Evolutionary conservation across 2,888 invertebrate genomes (phyloP), one percentile per base, ranked within the genome.

Genomic region (Cinara cedri): DNA sequence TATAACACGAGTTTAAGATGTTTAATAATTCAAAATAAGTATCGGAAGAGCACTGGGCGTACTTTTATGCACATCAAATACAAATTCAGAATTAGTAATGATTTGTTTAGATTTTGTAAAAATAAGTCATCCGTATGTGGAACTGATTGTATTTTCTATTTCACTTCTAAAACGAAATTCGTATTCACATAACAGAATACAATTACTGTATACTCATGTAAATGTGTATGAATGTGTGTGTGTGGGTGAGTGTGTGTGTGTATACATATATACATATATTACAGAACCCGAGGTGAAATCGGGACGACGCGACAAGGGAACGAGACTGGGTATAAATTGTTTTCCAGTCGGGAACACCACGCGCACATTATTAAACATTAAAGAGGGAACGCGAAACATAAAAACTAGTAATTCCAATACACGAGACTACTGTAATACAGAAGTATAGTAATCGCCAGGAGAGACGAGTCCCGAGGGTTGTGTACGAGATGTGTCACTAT

Each of bases 341-440:
- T 72, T 72, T 49, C 34, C 62, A 21, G 26, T 21, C 51, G 74
- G 51, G 51, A 63, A 63, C 74, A 34, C 34, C 10, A 19, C 51
- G 19, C 72, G 34, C 51, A 19, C 72, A 49, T 60, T 72, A 62
- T 62, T 62, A 72, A 51, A 51, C 49, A 49, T 72, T 46, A 60
- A 34, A 49, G 34, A 19, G 60, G 46, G 46, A 34, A 42, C 63
- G 9, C 34, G 34, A 51, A 49, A 60, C 49, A 74, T 63, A 74
- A 74, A 74, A 74, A 51, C 49, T 8, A 16, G 51, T 42, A 21
- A 74, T 74, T 63, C 42, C 51, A 10, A 74, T 51, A 63, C 62
- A 10, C 16, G 34, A 60, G 6, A 11, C n/a, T 34, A 3, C 19
- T 54, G 14, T 24, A n/a, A n/a, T n/a, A 70, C 26, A 46, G 4